Evolutionary conservation across 1,140 invertebrate species (phyloP).

Genomic region (Condylostylus longicornis): DNA sequence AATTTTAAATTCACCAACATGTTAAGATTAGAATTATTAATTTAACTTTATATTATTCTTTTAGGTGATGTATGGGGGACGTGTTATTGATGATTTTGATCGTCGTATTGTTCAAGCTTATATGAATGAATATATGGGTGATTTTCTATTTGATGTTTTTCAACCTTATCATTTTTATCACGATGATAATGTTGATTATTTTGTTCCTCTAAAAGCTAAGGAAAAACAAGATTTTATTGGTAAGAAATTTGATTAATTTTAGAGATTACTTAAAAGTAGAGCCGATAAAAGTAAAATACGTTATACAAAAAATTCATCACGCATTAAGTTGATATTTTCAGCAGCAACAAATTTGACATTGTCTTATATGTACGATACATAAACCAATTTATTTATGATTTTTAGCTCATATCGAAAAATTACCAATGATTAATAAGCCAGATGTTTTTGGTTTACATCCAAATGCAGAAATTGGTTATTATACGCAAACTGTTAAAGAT

Average conservation of each 20-base stretch:
- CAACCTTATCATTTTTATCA: slow-evolving; percentile 79
- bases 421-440: slow-evolving; percentile 60
- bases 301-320: neutral
- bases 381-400: neutral
- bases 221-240: slow-evolving; percentile 52
- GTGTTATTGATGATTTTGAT: slow-evolving; percentile 80
- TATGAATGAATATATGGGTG: slow-evolving; percentile 87
- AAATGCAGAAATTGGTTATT: slow-evolving; percentile 87
- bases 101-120: slow-evolving; percentile 69
- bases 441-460: slow-evolving; percentile 81
- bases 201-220: slow-evolving; percentile 50
- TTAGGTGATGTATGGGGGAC: slow-evolving; percentile 82
- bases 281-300: neutral
- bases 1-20: too few relatives aligned
- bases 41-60: neutral
- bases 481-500: slow-evolving; percentile 63
- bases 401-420: slow-evolving; percentile 43
- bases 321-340: neutral
- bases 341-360: neutral
- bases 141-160: slow-evolving; percentile 79
- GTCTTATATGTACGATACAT: neutral
- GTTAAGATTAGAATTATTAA: too few relatives aligned
- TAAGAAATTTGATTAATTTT: slow-evolving; percentile 26
- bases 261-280: neutral
- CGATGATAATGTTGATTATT: slow-evolving; percentile 59